These are phyloP conservation scores for Pholis gunnellus DNA, from an alignment of 2,113 vertebrate species.

Conservation along the genomic window DNA sequence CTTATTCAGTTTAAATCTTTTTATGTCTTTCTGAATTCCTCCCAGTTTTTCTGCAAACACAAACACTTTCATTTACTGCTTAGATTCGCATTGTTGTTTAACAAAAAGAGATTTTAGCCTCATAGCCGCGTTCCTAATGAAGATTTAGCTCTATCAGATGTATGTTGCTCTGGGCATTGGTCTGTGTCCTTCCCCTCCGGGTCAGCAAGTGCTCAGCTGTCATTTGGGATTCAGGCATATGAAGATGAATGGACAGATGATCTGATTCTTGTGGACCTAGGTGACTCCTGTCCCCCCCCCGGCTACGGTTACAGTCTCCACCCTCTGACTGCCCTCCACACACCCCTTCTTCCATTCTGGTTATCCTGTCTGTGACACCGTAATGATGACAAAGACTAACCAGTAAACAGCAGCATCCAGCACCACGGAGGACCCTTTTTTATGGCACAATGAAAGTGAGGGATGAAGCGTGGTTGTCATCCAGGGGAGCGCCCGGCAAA, in stretches of 20 bases:
- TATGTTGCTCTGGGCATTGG: conserved; percentile 11
- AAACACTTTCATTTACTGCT: conserved; percentile 49
- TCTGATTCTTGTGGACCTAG: conserved; percentile 67
- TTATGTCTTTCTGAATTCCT: conserved; percentile 53
- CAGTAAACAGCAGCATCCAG: conserved; percentile 72
- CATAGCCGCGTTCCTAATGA: conserved; percentile 33
- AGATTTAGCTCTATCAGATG: conserved; percentile 35
- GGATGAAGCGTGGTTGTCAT: conserved; percentile 79
- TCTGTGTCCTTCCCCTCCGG: conserved; percentile 50
- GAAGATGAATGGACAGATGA: conserved; percentile 80
- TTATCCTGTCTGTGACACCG: conserved; percentile 76
- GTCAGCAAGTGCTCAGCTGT: conserved; percentile 56
- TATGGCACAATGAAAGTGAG: conserved; percentile 81
- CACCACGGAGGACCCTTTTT: conserved; percentile 75
- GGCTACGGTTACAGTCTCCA: conserved; percentile 48
- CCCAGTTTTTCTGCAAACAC: conserved; percentile 44
- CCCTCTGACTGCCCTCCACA: conserved; percentile 43
- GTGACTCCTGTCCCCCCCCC: conserved; percentile 57
- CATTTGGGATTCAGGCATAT: conserved; percentile 69
- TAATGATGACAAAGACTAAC: conserved; percentile 83
- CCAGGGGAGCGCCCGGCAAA: conserved; percentile 66
- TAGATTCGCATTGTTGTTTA: conserved; percentile 31
- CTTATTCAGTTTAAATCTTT: conserved; percentile 59
- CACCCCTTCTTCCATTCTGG: conserved; percentile 50
- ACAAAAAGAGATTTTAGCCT: conserved; percentile 44